These are phyloP conservation scores for Dilophus febrilis DNA, from an alignment of 2,888 invertebrate species.

Conservation along the genomic window DNA sequence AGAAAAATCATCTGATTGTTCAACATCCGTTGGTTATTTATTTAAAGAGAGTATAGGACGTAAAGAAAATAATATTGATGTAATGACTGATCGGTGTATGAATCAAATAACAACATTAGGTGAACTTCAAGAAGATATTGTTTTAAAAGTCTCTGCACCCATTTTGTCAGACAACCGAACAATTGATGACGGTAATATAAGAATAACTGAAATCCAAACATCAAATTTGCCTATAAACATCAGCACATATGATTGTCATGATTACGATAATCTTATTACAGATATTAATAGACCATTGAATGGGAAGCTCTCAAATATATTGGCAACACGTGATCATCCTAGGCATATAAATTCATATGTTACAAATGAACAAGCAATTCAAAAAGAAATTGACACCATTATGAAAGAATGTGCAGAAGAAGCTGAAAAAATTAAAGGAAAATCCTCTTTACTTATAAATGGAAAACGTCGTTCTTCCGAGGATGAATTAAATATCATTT, in stretches of 20 bases:
- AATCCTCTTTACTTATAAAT: neutral
- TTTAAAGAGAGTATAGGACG: conserved; percentile 35
- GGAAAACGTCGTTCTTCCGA: neutral
- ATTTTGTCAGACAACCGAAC: conserved; percentile 21
- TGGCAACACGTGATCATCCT: no score
- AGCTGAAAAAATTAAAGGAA: conserved; percentile 13
- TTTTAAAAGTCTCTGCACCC: conserved; percentile 16
- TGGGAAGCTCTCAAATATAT: neutral
- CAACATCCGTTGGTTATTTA: conserved; percentile 14
- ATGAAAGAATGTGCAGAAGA: conserved; percentile 28
- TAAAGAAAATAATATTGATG: conserved; percentile 34
- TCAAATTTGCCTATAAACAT: no score
- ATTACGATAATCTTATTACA: conserved; percentile 28
- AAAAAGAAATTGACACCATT: conserved; percentile 26
- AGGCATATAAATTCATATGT: no score
- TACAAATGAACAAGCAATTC: neutral
- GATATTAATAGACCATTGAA: conserved; percentile 11
- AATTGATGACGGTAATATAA: conserved; percentile 15
- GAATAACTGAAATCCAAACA: no score
- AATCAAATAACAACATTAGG: conserved; percentile 24
- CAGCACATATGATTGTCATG: conserved; percentile 20
- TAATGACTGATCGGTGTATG: conserved; percentile 33
- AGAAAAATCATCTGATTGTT: no score
- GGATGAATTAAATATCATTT: neutral
- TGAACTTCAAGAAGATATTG: conserved; percentile 22